phyloP scores from a whole-genome alignment of 1,140 invertebrate species.

The Stenopsyche tienmushanensis region DNA sequence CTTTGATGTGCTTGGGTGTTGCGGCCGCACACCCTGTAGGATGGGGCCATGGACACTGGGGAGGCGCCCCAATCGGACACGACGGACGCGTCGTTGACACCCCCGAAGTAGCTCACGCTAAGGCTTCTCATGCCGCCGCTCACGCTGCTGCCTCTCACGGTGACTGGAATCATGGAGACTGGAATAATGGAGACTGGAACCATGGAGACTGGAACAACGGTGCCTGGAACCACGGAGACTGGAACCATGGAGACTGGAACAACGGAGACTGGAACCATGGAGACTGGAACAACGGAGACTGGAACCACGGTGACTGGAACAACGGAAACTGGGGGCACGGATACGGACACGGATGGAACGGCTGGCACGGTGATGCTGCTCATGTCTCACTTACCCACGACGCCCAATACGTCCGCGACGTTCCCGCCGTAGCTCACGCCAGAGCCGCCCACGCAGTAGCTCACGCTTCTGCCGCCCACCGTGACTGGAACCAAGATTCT shows the following conservation, averaged over 20 bases:
- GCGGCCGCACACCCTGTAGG: background rate
- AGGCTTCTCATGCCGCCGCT: conserved; percentile 31
- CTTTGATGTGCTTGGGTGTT: background rate
- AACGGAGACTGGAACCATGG: background rate
- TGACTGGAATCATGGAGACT: conserved; percentile 14
- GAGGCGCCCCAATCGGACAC: conserved; percentile 27
- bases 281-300: conserved; percentile 45
- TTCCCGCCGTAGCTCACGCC: conserved; percentile 33
- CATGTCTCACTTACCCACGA: conserved; percentile 55
- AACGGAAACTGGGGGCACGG: background rate
- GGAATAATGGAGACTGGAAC: background rate
- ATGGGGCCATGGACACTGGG: conserved; percentile 23
- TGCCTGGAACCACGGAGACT: conserved; percentile 44
- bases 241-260: conserved; percentile 42
- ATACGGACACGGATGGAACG: no score
- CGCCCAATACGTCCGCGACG: conserved; percentile 46
- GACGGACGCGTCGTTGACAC: conserved; percentile 37
- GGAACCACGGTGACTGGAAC: conserved; percentile 35
- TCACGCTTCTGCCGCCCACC: background rate
- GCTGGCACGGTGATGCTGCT: conserved; percentile 52
- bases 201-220: conserved; percentile 43
- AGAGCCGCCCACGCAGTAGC: conserved; percentile 26
- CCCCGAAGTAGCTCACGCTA: conserved; percentile 37
- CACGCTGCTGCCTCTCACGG: conserved; percentile 22
- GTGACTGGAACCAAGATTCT: background rate